Conservation (phyloP, 1,140 invertebrate genomes). For the Cyclina sinensis region DNA sequence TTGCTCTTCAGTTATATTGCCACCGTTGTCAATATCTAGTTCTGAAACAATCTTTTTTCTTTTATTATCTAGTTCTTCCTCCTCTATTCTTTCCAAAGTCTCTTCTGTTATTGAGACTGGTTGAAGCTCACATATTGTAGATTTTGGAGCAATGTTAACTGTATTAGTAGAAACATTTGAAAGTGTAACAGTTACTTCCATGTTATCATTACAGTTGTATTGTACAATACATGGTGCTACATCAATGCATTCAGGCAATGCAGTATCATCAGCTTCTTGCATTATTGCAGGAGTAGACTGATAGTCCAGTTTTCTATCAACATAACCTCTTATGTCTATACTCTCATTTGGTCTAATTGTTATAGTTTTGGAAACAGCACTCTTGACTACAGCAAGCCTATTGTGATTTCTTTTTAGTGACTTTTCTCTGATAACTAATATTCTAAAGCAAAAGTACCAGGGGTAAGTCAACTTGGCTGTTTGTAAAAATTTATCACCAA, state of each 20-base stretch:
- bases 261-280: constrained; percentile 8
- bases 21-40: not conserved
- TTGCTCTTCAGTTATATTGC: not conserved
- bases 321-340: constrained; percentile 34
- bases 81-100: not conserved
- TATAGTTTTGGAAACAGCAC: not conserved
- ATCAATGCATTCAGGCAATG: constrained; percentile 39
- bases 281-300: constrained; percentile 30
- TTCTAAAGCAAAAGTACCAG: constrained; percentile 38
- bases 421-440: not conserved
- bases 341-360: constrained; percentile 38
- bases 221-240: constrained; percentile 32
- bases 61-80: not conserved
- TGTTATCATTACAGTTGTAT: constrained; percentile 36
- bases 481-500: constrained; percentile 23
- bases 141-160: constrained; percentile 52
- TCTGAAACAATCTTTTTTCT: not conserved
- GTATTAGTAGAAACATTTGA: constrained; percentile 62
- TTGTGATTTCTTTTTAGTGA: not conserved
- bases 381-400: constrained; percentile 35
- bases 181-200: constrained; percentile 28
- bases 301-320: constrained; percentile 54
- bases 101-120: constrained; percentile 47
- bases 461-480: not conserved
- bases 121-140: constrained; percentile 61